A percentile compares a stretch with the other conserved stretches of the same genome.
These are phyloP conservation scores for Orius laevigatus DNA, from an alignment of 1,140 invertebrate genomes.

Conservation along the genomic window DNA sequence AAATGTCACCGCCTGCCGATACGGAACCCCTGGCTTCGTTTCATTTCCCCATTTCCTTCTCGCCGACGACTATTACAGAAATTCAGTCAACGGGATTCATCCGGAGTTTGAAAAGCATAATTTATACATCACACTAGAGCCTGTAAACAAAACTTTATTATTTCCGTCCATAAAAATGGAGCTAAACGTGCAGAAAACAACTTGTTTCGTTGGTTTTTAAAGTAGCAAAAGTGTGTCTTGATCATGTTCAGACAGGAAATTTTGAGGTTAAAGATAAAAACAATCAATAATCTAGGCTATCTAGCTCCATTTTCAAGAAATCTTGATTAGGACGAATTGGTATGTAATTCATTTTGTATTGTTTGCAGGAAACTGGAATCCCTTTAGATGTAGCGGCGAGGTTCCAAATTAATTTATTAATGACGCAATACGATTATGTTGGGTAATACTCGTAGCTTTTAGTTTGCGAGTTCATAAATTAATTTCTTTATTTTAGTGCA, in stretches of 20 bases:
- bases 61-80: conserved; percentile 37
- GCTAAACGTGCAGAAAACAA: not conserved
- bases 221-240: not conserved
- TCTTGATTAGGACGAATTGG: not conserved
- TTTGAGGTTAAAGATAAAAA: not conserved
- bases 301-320: not conserved
- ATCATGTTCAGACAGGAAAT: not conserved
- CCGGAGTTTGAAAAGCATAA: conserved; percentile 38
- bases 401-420: conserved; percentile 59
- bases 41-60: conserved; percentile 58
- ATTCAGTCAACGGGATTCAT: conserved; percentile 36
- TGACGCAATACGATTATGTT: not conserved
- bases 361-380: conserved; percentile 36
- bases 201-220: not conserved
- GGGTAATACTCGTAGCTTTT: not conserved
- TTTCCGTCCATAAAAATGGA: not conserved
- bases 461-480: too few species aligned
- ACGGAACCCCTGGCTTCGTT: conserved; percentile 43
- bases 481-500: conserved; percentile 31
- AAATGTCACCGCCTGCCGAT: conserved; percentile 32
- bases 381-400: conserved; percentile 53
- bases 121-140: conserved; percentile 43
- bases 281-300: not conserved
- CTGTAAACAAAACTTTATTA: conserved; percentile 21
- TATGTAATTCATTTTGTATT: not conserved